phyloP scores from a whole-genome alignment of 1,140 invertebrate genomes.

The Ceratitis capitata region DNA sequence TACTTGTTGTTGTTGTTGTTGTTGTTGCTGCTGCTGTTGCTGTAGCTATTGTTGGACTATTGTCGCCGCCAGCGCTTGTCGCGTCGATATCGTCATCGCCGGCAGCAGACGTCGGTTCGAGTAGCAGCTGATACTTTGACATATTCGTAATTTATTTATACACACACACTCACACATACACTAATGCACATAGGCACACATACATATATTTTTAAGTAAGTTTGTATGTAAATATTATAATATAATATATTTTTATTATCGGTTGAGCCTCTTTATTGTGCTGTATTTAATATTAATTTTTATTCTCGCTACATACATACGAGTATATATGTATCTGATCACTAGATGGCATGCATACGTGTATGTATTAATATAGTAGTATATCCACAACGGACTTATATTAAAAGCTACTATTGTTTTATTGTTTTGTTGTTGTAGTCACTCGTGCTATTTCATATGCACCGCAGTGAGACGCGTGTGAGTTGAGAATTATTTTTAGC shows the following conservation, averaged over 20 bases:
- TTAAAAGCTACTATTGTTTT: not conserved
- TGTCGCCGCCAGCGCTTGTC: not conserved
- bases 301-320: not conserved
- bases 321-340: too few species aligned
- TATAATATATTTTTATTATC: too few species aligned
- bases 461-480: not conserved
- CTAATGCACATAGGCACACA: not conserved
- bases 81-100: not conserved
- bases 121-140: slow-evolving; percentile 25
- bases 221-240: not conserved
- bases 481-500: not conserved
- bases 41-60: not conserved
- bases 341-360: not conserved
- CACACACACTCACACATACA: too few species aligned
- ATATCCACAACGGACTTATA: too few species aligned
- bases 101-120: not conserved
- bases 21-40: not conserved
- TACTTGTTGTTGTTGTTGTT: not conserved
- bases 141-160: not conserved
- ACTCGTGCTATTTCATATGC: not conserved
- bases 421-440: not conserved
- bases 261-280: not conserved
- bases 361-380: not conserved
- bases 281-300: not conserved
- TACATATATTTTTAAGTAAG: not conserved